Evolutionary conservation across 2,113 vertebrate species (phyloP).

Genomic region (Elachura formosa): DNA sequence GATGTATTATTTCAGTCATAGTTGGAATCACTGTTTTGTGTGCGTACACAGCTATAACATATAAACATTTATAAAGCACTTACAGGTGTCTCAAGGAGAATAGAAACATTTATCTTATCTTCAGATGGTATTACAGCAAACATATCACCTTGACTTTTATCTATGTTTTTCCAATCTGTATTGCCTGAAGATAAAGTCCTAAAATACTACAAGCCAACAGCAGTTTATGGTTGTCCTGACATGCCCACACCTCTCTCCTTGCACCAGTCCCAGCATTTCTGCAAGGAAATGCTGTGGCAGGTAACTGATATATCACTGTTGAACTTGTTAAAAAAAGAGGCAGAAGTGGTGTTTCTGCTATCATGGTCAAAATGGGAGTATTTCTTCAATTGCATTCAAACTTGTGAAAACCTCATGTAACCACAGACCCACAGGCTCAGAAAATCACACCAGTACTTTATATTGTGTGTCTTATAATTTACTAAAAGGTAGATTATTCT

Average conservation of each 20-base stretch:
- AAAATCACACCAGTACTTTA: neutral
- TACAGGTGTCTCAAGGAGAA: neutral
- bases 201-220: neutral
- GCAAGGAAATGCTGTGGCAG: neutral
- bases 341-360: neutral
- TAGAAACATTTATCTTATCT: neutral
- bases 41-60: neutral
- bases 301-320: rapidly evolving
- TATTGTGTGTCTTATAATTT: neutral
- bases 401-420: neutral
- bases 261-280: neutral
- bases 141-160: neutral
- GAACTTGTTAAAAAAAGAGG: neutral
- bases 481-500: neutral
- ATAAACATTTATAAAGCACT: neutral
- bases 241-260: neutral
- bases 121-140: neutral
- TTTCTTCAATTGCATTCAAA: neutral
- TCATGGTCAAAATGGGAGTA: neutral
- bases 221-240: neutral
- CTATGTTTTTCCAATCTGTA: neutral
- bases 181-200: neutral
- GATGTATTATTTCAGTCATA: neutral
- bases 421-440: neutral
- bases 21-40: neutral